phyloP scores from a whole-genome alignment of 1,140 invertebrate species.

The Bacillus rossius region DNA sequence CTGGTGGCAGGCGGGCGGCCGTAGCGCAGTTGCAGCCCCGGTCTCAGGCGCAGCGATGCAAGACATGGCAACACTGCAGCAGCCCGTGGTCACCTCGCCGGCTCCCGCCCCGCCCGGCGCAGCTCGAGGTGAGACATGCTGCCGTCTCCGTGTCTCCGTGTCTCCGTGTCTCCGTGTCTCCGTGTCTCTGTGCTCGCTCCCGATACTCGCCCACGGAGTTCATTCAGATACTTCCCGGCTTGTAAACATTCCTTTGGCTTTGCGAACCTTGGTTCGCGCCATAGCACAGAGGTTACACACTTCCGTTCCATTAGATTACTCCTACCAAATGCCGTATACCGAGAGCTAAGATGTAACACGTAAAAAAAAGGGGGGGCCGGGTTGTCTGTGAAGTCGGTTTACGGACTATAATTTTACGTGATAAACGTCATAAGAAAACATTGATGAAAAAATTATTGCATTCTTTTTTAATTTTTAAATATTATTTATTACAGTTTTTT shows the following conservation, averaged over 20 bases:
- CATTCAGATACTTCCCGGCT: neutral
- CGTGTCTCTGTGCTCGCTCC: no score
- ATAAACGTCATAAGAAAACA: no score
- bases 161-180: neutral
- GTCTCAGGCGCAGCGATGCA: constrained; percentile 4
- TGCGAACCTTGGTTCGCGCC: neutral
- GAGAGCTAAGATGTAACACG: no score
- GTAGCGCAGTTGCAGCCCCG: neutral
- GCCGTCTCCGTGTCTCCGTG: neutral
- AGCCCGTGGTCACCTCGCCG: constrained; percentile 13
- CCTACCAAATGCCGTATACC: no score
- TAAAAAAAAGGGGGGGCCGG: no score
- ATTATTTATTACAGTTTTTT: no score
- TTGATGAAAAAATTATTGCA: no score
- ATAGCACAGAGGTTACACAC: neutral
- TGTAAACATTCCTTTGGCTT: neutral
- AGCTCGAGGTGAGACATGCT: constrained; percentile 1
- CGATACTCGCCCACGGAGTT: neutral
- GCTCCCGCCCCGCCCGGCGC: constrained; percentile 8
- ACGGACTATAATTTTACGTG: no score
- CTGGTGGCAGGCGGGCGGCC: no score
- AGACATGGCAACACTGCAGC: constrained; percentile 18
- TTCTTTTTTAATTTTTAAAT: no score
- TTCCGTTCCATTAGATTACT: no score
- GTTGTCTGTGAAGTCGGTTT: no score